Conservation (phyloP, 2,797 vertebrate species). For the Trachops cirrhosus region DNA sequence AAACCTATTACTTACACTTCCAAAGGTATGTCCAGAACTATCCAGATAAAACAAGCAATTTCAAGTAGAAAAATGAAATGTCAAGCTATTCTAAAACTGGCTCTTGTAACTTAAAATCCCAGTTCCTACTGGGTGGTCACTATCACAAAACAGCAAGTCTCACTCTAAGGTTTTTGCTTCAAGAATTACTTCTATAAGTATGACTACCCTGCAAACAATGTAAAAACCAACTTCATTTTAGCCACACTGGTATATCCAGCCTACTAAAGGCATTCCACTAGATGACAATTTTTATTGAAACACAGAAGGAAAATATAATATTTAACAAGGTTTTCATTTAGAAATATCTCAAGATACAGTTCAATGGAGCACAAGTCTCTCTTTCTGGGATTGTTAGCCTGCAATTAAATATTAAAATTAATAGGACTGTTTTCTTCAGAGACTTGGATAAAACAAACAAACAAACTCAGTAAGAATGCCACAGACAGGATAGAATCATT, state of each 20-base stretch:
- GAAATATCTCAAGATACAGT: slow-evolving; percentile 54
- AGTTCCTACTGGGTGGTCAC: neutral
- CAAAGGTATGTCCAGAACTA: neutral
- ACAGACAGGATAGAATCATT: slow-evolving; percentile 49
- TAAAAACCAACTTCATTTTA: slow-evolving; percentile 48
- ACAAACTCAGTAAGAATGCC: slow-evolving; percentile 32
- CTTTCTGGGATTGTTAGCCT: slow-evolving; percentile 61
- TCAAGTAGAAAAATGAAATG: slow-evolving; percentile 17
- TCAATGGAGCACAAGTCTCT: slow-evolving; percentile 60
- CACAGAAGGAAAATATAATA: slow-evolving; percentile 56
- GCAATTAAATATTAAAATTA: slow-evolving; percentile 72
- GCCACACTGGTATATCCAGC: slow-evolving; percentile 47
- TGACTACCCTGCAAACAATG: neutral
- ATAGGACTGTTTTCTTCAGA: slow-evolving; percentile 61
- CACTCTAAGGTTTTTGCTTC: slow-evolving; percentile 20
- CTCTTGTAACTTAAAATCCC: neutral
- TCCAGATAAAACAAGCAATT: neutral
- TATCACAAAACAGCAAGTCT: neutral
- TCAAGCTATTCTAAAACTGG: neutral
- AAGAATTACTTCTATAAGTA: slow-evolving; percentile 21
- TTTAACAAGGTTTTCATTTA: slow-evolving; percentile 70
- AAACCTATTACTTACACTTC: neutral
- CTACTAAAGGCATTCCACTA: slow-evolving; percentile 44
- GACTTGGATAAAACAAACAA: neutral
- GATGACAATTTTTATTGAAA: slow-evolving; percentile 52